Evolutionary conservation across 2,888 invertebrate species (phyloP), one percentile per base, ranked within the genome.

Genomic region (Bombylius major): DNA sequence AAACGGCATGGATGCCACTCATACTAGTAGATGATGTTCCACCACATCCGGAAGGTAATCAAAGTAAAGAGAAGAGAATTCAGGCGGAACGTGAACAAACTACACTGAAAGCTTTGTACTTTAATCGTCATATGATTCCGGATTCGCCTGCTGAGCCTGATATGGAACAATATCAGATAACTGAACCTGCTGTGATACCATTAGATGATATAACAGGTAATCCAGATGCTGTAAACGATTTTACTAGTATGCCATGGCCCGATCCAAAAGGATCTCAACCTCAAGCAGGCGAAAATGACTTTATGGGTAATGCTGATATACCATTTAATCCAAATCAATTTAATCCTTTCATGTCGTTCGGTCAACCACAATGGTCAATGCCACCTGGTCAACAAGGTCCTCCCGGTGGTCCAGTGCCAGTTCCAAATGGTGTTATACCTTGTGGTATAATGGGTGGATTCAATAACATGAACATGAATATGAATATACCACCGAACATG

Each of bases 121-220:
- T 89, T 70, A 83, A 85, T 64, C 83, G 84, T 65, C 79, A 83
- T 60, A 83, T 86, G 82, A 86, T 94, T 60, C 94, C 95, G 0
- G 94, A 94, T 67, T 83, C 87, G 34, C 80, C 94, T 0, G 78
- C 83, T 32, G 96, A 96, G 75, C 90, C 95, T 3, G 93, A 95
- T 64, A 77, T 83, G 55, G 92, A 93, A 74, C 83, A 83, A 23
- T 86, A 87, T 65, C 78, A 81, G 46, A 82, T 84, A 61, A 79
- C 81, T 5, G 93, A 93, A 68, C 87, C 91, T 1, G 83, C 84
- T 59, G 77, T 81, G 23, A 94, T 96, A 72, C 95, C 96, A 0
- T 75, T 93, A 55, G 93, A 94, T 61, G 96, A 96, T 75, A 81
- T 86, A 6, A 85, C 87, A 0, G 90, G 89, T 8, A 86, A 86